phyloP scores from a whole-genome alignment of 92 coral and sea anemone genomes.

The Blastomussa wellsi region DNA sequence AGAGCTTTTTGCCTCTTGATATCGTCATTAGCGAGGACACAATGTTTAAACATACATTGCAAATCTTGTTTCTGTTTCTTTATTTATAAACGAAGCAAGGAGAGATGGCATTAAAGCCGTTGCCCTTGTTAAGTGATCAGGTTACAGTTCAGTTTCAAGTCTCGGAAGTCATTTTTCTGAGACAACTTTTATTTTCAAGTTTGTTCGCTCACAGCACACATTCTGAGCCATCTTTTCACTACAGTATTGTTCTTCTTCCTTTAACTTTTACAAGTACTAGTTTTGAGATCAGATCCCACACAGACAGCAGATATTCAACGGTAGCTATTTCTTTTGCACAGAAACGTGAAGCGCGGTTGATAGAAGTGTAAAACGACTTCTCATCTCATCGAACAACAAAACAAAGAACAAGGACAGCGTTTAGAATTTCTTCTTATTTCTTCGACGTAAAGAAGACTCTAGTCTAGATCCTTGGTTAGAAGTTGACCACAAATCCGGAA shows the following conservation, averaged over 20 bases:
- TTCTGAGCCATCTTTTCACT: background rate
- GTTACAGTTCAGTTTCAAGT: background rate
- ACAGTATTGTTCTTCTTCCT: background rate
- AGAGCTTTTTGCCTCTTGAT: background rate
- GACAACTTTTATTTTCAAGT: too few species aligned
- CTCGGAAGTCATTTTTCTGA: too few species aligned
- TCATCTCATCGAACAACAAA: background rate
- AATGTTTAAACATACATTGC: background rate
- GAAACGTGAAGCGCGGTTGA: background rate
- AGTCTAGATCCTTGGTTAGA: background rate
- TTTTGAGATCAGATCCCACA: background rate
- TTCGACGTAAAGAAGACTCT: background rate
- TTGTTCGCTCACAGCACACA: background rate
- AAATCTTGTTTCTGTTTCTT: too few species aligned
- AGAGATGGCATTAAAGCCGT: background rate
- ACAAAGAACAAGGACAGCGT: background rate
- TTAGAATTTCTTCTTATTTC: background rate
- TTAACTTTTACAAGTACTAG: background rate
- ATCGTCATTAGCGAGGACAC: background rate
- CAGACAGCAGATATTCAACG: background rate
- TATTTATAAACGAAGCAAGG: background rate
- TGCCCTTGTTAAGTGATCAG: background rate
- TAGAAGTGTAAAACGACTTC: background rate
- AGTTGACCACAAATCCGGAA: constrained; percentile 43
- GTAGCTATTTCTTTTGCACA: constrained; percentile 1